Base-by-base conservation (phyloP, 2,888 invertebrate species). In the Boloria euphrosyne region DNA sequence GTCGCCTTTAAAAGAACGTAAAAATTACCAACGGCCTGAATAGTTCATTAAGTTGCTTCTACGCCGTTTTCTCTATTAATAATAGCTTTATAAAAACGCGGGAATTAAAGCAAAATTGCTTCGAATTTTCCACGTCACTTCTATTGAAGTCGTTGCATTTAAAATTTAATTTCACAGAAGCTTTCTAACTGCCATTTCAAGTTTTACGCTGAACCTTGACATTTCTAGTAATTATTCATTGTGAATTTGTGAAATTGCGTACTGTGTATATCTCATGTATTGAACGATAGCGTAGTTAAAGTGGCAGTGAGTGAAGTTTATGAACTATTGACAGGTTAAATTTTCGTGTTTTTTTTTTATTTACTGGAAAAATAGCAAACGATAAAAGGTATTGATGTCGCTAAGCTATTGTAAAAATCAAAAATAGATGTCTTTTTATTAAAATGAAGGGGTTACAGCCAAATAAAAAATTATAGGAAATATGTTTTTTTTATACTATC, bases 1-100 rank as follows among this genome's bases (percentile, higher is more conserved):
- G 64, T 62, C 58, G 64, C 66, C 66, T 67, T 59, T 49, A 54
- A 63, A 67, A 62, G 61, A 67, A 61, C 66, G 57, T 52, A 71
- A 71, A 69, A 70, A 70, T 71, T 68, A 64, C 65, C 66, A 62
- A 61, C 52, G 65, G 65, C 57, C 66, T 75, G 73, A 75, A 77
- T 75, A 74, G 73, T 74, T 74, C 75, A 75, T 77, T 75, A 75
- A 66, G 75, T 71, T 50, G 65, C 75, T 68, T 75, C 73, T 66
- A 68, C 59, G 61, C 66, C 57, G 55, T 38, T 61, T 54, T 54
- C 58, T 54, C 64, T 58, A 61, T 61, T 66, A 63, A 65, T 65
- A 66, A 66, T 62, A 53, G 66, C 47, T 58, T 62, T 57, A 62
- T 49, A 66, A 62, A 66, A 66, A 66, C 57, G 57, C 54, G 44